A percentile compares a stretch with the other conserved stretches of the same genome.
phyloP scores from a whole-genome alignment of 2,113 vertebrate genomes.

The Trematomus loennbergii region DNA sequence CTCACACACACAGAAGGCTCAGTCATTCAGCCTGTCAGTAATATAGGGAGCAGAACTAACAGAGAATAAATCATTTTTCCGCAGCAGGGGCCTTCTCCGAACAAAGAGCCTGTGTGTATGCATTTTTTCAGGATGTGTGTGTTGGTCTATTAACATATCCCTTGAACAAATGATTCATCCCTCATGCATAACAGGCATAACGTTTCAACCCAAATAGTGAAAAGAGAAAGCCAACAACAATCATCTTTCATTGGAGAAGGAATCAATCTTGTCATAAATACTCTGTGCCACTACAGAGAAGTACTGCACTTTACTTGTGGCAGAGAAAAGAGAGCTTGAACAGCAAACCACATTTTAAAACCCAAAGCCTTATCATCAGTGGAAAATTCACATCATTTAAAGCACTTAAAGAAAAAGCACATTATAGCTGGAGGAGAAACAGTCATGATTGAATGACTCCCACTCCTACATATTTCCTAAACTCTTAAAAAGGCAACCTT shows the following conservation, averaged over 20 bases:
- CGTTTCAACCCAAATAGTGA: slow-evolving; percentile 49
- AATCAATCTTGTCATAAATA: slow-evolving; percentile 40
- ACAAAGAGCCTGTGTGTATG: slow-evolving; percentile 77
- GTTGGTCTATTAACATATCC: slow-evolving; percentile 62
- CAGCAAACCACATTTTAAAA: slow-evolving; percentile 17
- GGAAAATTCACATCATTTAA: slow-evolving; percentile 16
- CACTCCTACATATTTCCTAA: slow-evolving; percentile 4
- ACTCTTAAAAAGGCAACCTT: slow-evolving; percentile 5
- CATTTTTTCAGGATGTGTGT: slow-evolving; percentile 10
- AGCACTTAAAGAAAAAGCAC: slow-evolving; percentile 2
- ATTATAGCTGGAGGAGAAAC: neutral
- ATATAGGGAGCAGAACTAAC: slow-evolving; percentile 71
- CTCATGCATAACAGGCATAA: slow-evolving; percentile 46
- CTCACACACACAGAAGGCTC: slow-evolving; percentile 24
- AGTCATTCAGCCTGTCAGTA: slow-evolving; percentile 69
- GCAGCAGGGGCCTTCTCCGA: slow-evolving; percentile 50
- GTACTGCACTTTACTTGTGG: neutral
- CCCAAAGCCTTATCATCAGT: slow-evolving; percentile 3
- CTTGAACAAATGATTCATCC: slow-evolving; percentile 53
- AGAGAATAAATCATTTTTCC: slow-evolving; percentile 78
- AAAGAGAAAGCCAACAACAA: slow-evolving; percentile 15
- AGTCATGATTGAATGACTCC: slow-evolving; percentile 7
- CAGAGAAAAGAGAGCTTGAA: slow-evolving; percentile 1
- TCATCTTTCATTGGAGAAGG: slow-evolving; percentile 26
- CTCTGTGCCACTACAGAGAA: neutral